Evolutionary conservation across 2,888 invertebrate species (phyloP), one percentile per base, ranked within the genome.

Genomic region (Campaea margaritaria): DNA sequence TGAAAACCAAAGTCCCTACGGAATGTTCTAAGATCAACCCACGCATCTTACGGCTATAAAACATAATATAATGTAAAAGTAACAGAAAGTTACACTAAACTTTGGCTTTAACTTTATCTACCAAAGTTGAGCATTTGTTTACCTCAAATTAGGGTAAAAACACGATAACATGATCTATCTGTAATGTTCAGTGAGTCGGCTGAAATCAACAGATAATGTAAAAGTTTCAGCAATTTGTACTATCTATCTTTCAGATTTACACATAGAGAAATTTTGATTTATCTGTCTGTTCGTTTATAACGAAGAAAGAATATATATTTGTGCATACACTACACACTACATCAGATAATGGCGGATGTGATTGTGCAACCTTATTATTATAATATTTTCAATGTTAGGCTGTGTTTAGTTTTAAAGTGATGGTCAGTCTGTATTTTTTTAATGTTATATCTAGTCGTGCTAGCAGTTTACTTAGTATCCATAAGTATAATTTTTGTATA

Each of bases 121-220:
- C 13, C 14, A 14, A 49, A 49, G 49, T 39, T 41, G 27, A 16
- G 39, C 13, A 27, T 28, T 48, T 49, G 14, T 49, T 49, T 28
- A 49, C 28, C 41, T 41, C 39, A 28, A 48, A 28, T 41, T 14
- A 21, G n/a, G 38, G 38, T 48, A 27, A 39, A 12, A 21, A 38
- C 47, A n/a, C 31, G 47, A n/a, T 15, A 38, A 46, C 46, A 48
- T 52, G 13, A 21, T 13, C 49, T 49, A 49, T 51, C 52, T 42
- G 11, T 53, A 57, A 58, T 65, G 56, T 51, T 54, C 54, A 62
- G 43, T 62, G 64, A 62, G 31, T 62, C 45, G 43, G 44, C 64
- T 46, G 45, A 53, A 65, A 44, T 12, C 36, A 21, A 5, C 12
- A 41, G 55, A 59, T 58, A 65, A 56, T 56, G 16, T 21, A 52